These are phyloP conservation scores for Octodon degus DNA, from an alignment of 2,113 vertebrate genomes.

Conservation along the genomic window DNA sequence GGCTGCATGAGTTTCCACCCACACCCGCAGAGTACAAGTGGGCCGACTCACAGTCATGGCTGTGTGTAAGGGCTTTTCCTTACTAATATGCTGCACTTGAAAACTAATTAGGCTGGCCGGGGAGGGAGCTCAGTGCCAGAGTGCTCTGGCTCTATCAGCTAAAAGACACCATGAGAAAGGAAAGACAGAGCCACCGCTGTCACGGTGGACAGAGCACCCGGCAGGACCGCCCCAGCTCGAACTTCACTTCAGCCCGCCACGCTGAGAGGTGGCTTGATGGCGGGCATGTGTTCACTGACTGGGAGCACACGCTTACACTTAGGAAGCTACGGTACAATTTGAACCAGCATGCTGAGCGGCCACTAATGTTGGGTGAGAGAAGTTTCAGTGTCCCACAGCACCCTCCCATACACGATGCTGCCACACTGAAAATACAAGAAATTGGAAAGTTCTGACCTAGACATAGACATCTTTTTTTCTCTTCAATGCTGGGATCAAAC, in stretches of 20 bases:
- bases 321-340: background rate
- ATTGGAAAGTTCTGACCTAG: slow-evolving; percentile 39
- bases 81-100: background rate
- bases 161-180: background rate
- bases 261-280: background rate
- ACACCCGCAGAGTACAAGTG: background rate
- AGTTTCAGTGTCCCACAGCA: background rate
- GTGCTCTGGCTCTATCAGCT: background rate
- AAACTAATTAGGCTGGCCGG: background rate
- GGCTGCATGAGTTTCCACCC: background rate
- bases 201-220: fast-evolving
- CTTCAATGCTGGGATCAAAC: background rate
- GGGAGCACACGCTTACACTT: background rate
- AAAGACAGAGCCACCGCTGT: background rate
- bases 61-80: background rate
- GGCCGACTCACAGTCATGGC: background rate
- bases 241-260: background rate
- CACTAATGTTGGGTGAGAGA: background rate
- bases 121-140: background rate
- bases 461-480: background rate
- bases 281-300: background rate
- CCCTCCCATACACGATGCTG: background rate
- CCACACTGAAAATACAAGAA: background rate
- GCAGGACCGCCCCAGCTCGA: fast-evolving
- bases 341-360: background rate